Base-by-base conservation (phyloP, 2,113 vertebrate species). In the Leucosticte australis region DNA sequence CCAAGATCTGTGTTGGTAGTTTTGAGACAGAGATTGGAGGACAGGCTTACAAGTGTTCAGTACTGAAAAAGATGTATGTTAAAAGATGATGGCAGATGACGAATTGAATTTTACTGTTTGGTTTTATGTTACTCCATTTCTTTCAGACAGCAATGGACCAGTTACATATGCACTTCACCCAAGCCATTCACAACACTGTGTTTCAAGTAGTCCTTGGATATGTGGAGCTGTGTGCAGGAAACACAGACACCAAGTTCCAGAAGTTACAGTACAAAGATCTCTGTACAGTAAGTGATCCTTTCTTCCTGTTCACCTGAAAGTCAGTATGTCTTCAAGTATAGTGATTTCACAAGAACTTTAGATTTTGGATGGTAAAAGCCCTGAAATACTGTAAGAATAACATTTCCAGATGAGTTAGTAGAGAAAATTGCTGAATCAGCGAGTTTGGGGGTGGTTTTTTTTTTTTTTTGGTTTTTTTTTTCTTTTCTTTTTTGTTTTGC, bases 161-260 rank as follows among this genome's bases (percentile, higher is more conserved):
- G 96, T 98, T 99, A 81, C 99, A 99, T 95, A 99, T 99, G 99
- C 99, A 99, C 97, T 99, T 99, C 96, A 99, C 99, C 69, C 99
- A 99, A 96, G 99, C 99, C 92, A 99, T 99, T 97, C 99, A 99
- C 97, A 99, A 99, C 97, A 99, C 99, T 0, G 99, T 99, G 68
- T 99, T 99, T 97, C 99, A 99, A 92, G 99, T 99, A 80, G 99
- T 99, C 55, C 98, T 99, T 92, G 99, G 99, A 49, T 99, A 99
- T 10, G 99, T 99, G 95, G 99, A 99, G 94, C 98, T 99, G 37
- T 99, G 99, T 56, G 99, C 99, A 3, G 99, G 98, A 88, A 99
- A 99, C 59, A 99, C 99, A 8, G 99, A 99, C 86, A 99, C 99
- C 80, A 99, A 99, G 97, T 99, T 99, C 96, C 99, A 99, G 98